Base-by-base conservation (phyloP, 37 sponge, comb jelly and placozoan genomes). In the Aphrocallistes beatrix region DNA sequence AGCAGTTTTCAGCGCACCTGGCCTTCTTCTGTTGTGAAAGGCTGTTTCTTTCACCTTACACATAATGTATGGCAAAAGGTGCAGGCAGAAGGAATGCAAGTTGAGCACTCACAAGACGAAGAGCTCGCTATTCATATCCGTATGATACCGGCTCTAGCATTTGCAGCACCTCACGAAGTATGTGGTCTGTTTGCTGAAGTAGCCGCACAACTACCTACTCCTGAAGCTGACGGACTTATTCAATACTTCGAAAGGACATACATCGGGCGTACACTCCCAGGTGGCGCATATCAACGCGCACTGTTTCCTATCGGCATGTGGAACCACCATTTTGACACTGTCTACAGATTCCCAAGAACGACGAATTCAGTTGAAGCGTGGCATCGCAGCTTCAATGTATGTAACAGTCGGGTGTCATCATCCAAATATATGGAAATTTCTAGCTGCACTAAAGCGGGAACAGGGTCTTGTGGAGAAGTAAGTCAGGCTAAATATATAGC, bases 381-480 rank as follows among this genome's bases (percentile, higher is more conserved):
- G 75, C 75, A 60, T 28, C 75, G 75, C 75, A 60, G 75, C 75
- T 60, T 60, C 75, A 60, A 60, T 13, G 75, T n/a, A n/a, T n/a
- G n/a, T 30, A 6, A 60, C 75, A 25, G 75, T 60, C 8, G 75
- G 75, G 32, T 60, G 75, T 28, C 75, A 60, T 60, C 75, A 60
- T 1, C 75, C 21, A 3, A 60, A 21, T 30, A 60, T 60, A 60
- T 60, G 75, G 75, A 60, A 60, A 30, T 60, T 60, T n/a, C 10
- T 60, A 19, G 1, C 34, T 28, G 25, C 75, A 21, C 8, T 60
- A 19, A 60, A 60, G 25, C 3, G 75, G 10, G 75, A 60, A 30
- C 75, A 32, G 17, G 75, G 17, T 19, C 75, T 60, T 3, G 75
- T 60, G 17, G 75, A 60, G 75, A n/a, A n/a, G 17, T 60, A 1